These are phyloP conservation scores for Papilio aristodemus DNA, from an alignment of 1,140 invertebrate species.

Conservation along the genomic window DNA sequence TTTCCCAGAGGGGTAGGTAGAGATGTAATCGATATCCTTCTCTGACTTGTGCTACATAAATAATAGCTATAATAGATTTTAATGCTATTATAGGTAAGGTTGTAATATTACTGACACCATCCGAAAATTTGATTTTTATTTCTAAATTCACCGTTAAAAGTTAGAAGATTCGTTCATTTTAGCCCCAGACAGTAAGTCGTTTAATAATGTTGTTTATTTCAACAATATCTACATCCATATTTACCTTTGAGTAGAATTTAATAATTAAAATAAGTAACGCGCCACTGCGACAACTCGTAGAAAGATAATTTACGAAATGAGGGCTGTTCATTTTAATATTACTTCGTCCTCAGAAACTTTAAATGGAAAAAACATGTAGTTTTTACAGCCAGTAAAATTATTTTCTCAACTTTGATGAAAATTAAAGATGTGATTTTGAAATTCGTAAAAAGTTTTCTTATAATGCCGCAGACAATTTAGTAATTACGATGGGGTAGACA, in stretches of 20 bases:
- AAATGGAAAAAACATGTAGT: slow-evolving; percentile 17
- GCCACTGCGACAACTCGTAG: neutral
- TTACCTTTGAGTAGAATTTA: neutral
- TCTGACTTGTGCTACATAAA: no score
- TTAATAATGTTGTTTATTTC: neutral
- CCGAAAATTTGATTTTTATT: no score
- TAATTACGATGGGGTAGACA: neutral
- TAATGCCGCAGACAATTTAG: neutral
- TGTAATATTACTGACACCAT: no score
- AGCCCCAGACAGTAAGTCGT: neutral
- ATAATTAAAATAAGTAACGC: neutral
- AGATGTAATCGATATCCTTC: no score
- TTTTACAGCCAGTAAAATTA: neutral
- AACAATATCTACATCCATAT: neutral
- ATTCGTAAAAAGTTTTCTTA: neutral
- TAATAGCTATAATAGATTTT: no score
- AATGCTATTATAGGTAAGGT: no score
- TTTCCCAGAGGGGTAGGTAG: no score
- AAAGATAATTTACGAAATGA: neutral
- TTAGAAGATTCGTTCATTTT: neutral
- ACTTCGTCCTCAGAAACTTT: neutral
- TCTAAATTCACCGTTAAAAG: no score
- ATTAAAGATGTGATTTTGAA: slow-evolving; percentile 6
- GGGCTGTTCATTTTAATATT: slow-evolving; percentile 10
- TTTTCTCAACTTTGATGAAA: slow-evolving; percentile 7